Percentiles rank a stretch among this genome's conserved stretches.
Conservation (phyloP, 92 coral and sea anemone species). For the Porites lobata region DNA sequence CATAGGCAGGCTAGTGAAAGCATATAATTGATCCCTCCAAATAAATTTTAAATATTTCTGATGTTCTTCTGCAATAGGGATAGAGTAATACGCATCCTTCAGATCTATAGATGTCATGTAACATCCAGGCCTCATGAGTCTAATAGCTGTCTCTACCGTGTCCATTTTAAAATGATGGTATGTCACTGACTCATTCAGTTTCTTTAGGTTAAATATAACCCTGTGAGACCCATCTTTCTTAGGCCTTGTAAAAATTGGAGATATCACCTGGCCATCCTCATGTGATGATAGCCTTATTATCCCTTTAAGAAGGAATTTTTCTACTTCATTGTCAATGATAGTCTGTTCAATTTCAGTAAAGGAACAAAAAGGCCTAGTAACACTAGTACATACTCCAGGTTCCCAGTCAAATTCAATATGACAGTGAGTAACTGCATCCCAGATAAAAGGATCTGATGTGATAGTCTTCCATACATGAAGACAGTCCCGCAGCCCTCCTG, state of each 20-base stretch:
- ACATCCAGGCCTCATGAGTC: neutral
- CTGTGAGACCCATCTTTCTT: neutral
- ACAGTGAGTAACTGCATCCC: conserved; percentile 67
- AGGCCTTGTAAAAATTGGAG: neutral
- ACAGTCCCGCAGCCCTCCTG: no score
- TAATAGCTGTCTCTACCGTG: neutral
- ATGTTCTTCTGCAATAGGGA: neutral
- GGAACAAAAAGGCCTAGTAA: conserved; percentile 32
- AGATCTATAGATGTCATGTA: neutral
- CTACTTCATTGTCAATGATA: neutral
- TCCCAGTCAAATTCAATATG: conserved; percentile 33
- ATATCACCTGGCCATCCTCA: neutral
- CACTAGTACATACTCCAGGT: no score
- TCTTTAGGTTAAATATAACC: neutral
- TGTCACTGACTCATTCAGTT: neutral
- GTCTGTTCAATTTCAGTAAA: conserved; percentile 46
- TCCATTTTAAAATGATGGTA: neutral
- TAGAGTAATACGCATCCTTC: no score
- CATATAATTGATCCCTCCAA: no score
- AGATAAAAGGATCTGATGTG: neutral
- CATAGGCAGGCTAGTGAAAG: neutral
- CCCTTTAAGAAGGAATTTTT: neutral
- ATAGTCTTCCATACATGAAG: no score
- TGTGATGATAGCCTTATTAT: no score
- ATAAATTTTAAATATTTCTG: neutral